Evolutionary conservation across 2,888 invertebrate species (phyloP).

Genomic region (Ceramica pisi): DNA sequence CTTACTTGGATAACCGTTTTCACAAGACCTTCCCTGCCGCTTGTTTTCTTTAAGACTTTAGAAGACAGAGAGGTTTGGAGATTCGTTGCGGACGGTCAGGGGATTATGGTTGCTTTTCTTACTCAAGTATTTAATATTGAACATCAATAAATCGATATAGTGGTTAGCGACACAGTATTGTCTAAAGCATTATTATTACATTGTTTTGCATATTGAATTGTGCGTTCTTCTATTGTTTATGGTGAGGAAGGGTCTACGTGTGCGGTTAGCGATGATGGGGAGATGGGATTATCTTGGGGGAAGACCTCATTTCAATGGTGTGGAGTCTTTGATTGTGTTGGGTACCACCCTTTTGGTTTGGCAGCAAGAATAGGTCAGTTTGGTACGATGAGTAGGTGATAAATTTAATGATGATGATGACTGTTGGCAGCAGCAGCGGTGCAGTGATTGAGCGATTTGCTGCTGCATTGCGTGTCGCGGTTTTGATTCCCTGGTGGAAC

Average conservation of each 20-base stretch:
- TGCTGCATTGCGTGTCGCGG: no score
- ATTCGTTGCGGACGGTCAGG: slow-evolving; percentile 72
- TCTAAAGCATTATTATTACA: slow-evolving; percentile 87
- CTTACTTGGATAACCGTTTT: slow-evolving; percentile 70
- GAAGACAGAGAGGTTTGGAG: slow-evolving; percentile 52
- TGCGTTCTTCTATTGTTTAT: slow-evolving; percentile 88
- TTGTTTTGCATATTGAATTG: slow-evolving; percentile 90
- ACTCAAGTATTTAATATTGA: slow-evolving; percentile 85
- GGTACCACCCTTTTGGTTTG: not conserved
- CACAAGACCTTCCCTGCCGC: slow-evolving; percentile 70
- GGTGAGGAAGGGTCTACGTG: slow-evolving; percentile 80
- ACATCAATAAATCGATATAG: slow-evolving; percentile 88
- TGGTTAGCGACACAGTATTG: slow-evolving; percentile 90
- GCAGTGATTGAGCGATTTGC: no score
- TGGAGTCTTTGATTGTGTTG: slow-evolving; percentile 8
- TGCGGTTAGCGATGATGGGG: slow-evolving; percentile 77
- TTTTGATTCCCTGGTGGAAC: no score
- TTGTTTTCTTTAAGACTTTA: slow-evolving; percentile 47
- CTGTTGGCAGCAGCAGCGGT: no score
- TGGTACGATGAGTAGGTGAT: not conserved
- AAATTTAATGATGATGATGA: no score
- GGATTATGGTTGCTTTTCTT: slow-evolving; percentile 78
- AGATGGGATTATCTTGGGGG: slow-evolving; percentile 58
- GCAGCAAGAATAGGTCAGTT: not conserved
- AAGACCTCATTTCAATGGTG: slow-evolving; percentile 45